phyloP scores from a whole-genome alignment of 2,113 vertebrate species.

The Trochalopteron elliotii region DNA sequence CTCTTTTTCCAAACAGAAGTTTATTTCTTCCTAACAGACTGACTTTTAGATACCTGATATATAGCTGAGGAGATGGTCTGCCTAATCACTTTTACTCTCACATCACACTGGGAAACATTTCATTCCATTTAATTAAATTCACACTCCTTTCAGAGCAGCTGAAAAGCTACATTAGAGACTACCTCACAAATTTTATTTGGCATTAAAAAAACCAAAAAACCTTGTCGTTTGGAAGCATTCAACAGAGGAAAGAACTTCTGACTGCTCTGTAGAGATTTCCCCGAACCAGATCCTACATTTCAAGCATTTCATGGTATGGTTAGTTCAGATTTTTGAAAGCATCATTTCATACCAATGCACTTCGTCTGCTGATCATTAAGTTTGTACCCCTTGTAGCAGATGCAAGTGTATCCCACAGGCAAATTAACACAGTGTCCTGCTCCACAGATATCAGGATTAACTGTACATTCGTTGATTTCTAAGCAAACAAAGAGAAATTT shows the following conservation, averaged over 20 bases:
- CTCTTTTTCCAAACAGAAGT: background rate
- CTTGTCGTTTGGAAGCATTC: background rate
- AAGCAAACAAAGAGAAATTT: slow-evolving; percentile 11
- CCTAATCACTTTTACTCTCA: background rate
- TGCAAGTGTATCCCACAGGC: slow-evolving; percentile 87
- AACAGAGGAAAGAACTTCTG: background rate
- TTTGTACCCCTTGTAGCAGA: slow-evolving; percentile 85
- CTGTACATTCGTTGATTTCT: slow-evolving; percentile 94
- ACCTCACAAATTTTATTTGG: background rate
- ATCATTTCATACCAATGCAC: slow-evolving; percentile 84
- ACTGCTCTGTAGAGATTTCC: background rate
- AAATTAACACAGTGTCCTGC: slow-evolving; percentile 91
- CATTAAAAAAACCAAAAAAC: background rate
- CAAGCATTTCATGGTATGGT: background rate
- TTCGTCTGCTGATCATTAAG: slow-evolving; percentile 80
- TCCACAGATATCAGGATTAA: slow-evolving; percentile 92
- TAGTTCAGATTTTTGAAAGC: background rate
- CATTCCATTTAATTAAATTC: background rate
- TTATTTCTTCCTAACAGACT: background rate
- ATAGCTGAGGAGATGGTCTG: background rate
- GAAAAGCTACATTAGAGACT: background rate
- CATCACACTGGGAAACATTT: background rate
- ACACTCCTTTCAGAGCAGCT: background rate
- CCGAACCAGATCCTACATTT: background rate
- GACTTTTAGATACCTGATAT: background rate